Percentiles rank a stretch among this genome's conserved stretches.
Conservation (phyloP, 2,888 invertebrate species). For the Invenusta paracnida region DNA sequence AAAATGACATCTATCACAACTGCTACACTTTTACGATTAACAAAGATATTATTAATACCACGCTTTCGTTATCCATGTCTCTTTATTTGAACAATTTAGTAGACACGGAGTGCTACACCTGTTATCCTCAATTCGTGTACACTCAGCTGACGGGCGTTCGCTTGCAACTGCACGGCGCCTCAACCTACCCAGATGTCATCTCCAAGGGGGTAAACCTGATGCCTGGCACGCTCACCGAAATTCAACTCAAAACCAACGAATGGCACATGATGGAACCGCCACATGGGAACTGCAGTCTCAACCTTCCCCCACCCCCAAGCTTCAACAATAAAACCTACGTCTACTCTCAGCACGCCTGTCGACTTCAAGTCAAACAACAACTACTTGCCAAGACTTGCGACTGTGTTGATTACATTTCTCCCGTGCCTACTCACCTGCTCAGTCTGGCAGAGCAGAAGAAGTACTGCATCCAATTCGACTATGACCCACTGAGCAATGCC, state of each 20-base stretch:
- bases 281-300: constrained; percentile 39
- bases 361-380: constrained; percentile 34
- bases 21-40: constrained; percentile 42
- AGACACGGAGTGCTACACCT: constrained; percentile 31
- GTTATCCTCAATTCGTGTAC: constrained; percentile 23
- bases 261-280: constrained; percentile 44
- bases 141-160: constrained; percentile 38
- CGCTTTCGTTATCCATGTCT: constrained; percentile 4
- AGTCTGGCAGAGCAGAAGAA: constrained; percentile 11
- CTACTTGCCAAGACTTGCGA: constrained; percentile 34
- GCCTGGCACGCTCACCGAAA: constrained; percentile 43
- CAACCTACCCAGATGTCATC: constrained; percentile 39
- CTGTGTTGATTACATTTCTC: constrained; percentile 33
- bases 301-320: background rate
- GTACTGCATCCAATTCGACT: constrained; percentile 8
- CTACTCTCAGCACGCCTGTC: constrained; percentile 39
- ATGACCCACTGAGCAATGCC: background rate
- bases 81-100: constrained; percentile 39
- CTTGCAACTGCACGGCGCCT: constrained; percentile 37
- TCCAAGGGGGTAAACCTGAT: constrained; percentile 40
- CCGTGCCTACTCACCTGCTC: background rate
- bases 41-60: constrained; percentile 25
- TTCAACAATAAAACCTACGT: constrained; percentile 38
- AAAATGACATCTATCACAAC: constrained; percentile 38
- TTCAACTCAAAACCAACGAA: constrained; percentile 39